Conservation (phyloP, 2,113 vertebrate genomes). For the Seriola aureovittata region DNA sequence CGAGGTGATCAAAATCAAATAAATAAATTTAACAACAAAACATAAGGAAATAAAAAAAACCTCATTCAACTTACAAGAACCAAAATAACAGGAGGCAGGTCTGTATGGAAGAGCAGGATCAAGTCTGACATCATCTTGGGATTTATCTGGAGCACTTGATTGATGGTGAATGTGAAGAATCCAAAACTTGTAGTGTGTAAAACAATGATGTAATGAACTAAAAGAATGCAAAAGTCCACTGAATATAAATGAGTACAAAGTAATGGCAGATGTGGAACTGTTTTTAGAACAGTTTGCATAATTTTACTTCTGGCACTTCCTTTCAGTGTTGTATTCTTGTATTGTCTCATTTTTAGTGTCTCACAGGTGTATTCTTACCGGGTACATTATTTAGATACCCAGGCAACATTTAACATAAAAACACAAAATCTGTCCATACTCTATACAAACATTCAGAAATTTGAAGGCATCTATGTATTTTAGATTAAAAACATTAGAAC, state of each 20-base stretch:
- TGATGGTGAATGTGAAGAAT: slow-evolving; percentile 52
- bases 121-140: slow-evolving; percentile 83
- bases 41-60: background rate
- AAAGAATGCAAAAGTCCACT: slow-evolving; percentile 60
- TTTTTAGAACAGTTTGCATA: slow-evolving; percentile 33
- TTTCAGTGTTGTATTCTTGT: slow-evolving; percentile 43
- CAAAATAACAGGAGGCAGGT: slow-evolving; percentile 74
- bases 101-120: slow-evolving; percentile 72
- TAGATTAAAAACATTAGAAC: slow-evolving; percentile 72
- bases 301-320: slow-evolving; percentile 59
- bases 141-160: slow-evolving; percentile 77
- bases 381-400: slow-evolving; percentile 45
- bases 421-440: slow-evolving; percentile 53
- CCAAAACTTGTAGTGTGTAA: slow-evolving; percentile 57
- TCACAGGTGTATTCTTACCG: slow-evolving; percentile 54
- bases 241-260: slow-evolving; percentile 48
- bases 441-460: slow-evolving; percentile 71
- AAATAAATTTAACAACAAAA: slow-evolving; percentile 20
- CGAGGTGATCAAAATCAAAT: slow-evolving; percentile 22
- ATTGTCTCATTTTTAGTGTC: slow-evolving; percentile 59
- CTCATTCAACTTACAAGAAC: slow-evolving; percentile 83
- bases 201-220: slow-evolving; percentile 54
- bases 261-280: slow-evolving; percentile 49
- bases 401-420: slow-evolving; percentile 41
- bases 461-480: slow-evolving; percentile 68